Percentiles rank a stretch among this genome's conserved stretches.
Conservation (phyloP, 2,113 vertebrate genomes). For the Glaucidium brasilianum region DNA sequence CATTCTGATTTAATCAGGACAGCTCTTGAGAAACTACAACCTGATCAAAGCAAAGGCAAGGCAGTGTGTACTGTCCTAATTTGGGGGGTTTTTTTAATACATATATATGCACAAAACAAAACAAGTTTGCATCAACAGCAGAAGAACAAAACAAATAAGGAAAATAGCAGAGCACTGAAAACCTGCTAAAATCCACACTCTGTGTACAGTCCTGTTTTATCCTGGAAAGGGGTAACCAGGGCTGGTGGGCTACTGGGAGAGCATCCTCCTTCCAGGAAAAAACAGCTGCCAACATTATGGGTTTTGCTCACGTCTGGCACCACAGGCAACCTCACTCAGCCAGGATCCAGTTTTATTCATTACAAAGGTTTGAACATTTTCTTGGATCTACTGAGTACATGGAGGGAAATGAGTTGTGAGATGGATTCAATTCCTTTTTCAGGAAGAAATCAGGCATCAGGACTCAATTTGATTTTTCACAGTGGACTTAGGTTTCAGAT, state of each 20-base stretch:
- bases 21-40: not conserved
- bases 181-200: not conserved
- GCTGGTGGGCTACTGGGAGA: not conserved
- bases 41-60: constrained; percentile 26
- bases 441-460: not conserved
- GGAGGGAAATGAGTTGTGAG: not conserved
- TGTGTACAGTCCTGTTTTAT: not conserved
- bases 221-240: not conserved
- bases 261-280: no score
- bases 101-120: not conserved
- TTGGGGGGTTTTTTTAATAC: not conserved
- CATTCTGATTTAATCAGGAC: constrained; percentile 44
- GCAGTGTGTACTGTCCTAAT: not conserved
- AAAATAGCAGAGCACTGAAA: not conserved
- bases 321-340: not conserved
- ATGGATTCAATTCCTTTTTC: not conserved
- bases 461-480: not conserved
- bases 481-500: not conserved
- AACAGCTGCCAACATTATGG: not conserved
- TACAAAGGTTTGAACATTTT: not conserved
- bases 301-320: not conserved
- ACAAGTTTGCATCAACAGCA: not conserved
- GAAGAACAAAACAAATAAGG: not conserved
- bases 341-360: not conserved
- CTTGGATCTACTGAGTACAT: not conserved